These are phyloP conservation scores for Agrotis exclamationis DNA, from an alignment of 2,888 invertebrate species.

Conservation along the genomic window DNA sequence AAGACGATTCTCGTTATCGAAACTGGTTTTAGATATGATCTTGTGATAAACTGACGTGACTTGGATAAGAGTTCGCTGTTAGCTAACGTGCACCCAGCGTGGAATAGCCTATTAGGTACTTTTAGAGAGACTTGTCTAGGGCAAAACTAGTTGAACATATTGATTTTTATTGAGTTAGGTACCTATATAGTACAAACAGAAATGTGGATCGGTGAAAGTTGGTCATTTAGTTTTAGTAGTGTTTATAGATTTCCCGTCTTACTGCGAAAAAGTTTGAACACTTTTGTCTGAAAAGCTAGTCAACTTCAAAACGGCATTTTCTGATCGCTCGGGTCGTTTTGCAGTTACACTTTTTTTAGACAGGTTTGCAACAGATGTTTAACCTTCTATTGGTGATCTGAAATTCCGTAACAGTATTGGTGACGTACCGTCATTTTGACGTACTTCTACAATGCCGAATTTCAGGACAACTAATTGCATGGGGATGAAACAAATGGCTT, in stretches of 20 bases:
- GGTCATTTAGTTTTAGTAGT: not conserved
- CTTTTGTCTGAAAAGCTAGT: not conserved
- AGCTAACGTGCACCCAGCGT: conserved; percentile 29
- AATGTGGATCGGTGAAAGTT: conserved; percentile 4
- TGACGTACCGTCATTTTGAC: too few species aligned
- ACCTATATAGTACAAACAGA: conserved; percentile 8
- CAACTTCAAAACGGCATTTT: too few species aligned
- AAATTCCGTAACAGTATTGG: too few species aligned
- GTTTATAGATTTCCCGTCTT: not conserved
- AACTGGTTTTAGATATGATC: conserved; percentile 62
- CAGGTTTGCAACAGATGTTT: too few species aligned
- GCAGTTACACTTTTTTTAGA: too few species aligned
- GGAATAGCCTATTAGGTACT: conserved; percentile 28
- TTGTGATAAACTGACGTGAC: conserved; percentile 52
- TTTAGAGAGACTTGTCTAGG: conserved; percentile 6
- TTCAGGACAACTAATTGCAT: too few species aligned
- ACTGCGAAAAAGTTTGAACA: not conserved
- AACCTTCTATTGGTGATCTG: too few species aligned
- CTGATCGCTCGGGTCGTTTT: too few species aligned
- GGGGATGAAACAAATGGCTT: too few species aligned
- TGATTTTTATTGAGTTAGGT: conserved; percentile 27
- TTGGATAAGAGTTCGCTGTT: conserved; percentile 42
- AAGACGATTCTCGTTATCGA: conserved; percentile 42
- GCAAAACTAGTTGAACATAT: conserved; percentile 36
- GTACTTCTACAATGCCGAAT: too few species aligned